Evolutionary conservation across 2,888 invertebrate species (phyloP).

Genomic region (Geotrupes spiniger): DNA sequence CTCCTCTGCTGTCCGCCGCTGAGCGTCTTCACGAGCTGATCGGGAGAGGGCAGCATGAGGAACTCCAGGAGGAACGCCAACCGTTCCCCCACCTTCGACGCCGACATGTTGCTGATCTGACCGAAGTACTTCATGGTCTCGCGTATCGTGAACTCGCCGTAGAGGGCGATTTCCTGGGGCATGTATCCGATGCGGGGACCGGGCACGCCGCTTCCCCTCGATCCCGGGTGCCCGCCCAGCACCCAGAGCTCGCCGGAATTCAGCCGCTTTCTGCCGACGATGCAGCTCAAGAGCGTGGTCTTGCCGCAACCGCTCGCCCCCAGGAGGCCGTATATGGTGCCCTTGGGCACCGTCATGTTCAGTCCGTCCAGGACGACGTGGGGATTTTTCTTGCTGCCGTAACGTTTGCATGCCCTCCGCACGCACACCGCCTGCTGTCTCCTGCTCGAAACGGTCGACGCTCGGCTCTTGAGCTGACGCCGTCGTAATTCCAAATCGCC

Average conservation of each 20-base stretch:
- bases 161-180: conserved; percentile 47
- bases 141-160: conserved; percentile 47
- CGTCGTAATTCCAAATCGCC: conserved; percentile 27
- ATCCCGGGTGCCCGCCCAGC: conserved; percentile 75
- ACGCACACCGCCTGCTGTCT: conserved; percentile 83
- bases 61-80: conserved; percentile 43
- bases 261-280: conserved; percentile 76
- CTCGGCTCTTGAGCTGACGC: conserved; percentile 25
- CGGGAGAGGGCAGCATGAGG: conserved; percentile 43
- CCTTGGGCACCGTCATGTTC: conserved; percentile 90
- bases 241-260: conserved; percentile 84
- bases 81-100: conserved; percentile 40
- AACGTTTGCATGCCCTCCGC: conserved; percentile 77
- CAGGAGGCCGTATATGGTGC: conserved; percentile 74
- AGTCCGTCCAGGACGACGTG: conserved; percentile 82
- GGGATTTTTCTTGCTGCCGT: conserved; percentile 75
- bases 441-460: conserved; percentile 48
- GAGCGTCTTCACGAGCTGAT: conserved; percentile 62
- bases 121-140: conserved; percentile 48
- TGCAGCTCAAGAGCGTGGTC: conserved; percentile 82
- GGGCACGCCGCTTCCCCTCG: conserved; percentile 79
- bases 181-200: conserved; percentile 81
- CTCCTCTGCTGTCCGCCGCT: conserved; percentile 90
- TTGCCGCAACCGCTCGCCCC: conserved; percentile 92
- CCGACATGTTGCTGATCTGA: conserved; percentile 45